Evolutionary conservation across 2,888 invertebrate species (phyloP).

Genomic region (Meteorus colon): DNA sequence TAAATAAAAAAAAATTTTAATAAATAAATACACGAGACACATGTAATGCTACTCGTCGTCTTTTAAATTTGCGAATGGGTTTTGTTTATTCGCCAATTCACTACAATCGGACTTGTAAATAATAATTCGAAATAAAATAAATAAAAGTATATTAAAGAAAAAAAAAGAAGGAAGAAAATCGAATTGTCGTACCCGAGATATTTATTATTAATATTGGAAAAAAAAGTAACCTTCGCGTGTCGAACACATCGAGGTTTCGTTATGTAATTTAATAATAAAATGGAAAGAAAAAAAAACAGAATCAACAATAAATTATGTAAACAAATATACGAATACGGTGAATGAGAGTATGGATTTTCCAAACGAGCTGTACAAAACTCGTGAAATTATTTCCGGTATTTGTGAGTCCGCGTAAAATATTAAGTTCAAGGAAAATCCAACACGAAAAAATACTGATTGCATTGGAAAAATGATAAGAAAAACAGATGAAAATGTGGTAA

Average conservation of each 20-base stretch:
- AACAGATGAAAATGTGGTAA: constrained; percentile 46
- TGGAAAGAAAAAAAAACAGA: not conserved
- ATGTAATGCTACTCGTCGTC: not conserved
- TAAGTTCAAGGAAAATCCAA: constrained; percentile 35
- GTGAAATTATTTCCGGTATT: constrained; percentile 49
- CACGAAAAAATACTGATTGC: constrained; percentile 52
- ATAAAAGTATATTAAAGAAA: not conserved
- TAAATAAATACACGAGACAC: not conserved
- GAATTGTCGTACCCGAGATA: constrained; percentile 43
- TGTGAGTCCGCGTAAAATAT: constrained; percentile 41
- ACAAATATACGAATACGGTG: constrained; percentile 32
- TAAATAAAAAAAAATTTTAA: constrained; percentile 21
- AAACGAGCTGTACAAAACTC: constrained; percentile 49
- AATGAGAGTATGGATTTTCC: constrained; percentile 48
- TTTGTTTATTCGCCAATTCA: constrained; percentile 13
- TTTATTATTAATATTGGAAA: constrained; percentile 1
- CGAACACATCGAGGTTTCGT: constrained; percentile 28
- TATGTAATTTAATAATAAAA: constrained; percentile 25
- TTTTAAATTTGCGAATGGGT: not conserved
- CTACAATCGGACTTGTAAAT: constrained; percentile 26
- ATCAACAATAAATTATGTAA: constrained; percentile 9
- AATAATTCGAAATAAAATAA: constrained; percentile 11
- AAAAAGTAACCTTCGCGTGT: constrained; percentile 15
- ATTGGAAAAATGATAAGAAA: constrained; percentile 46
- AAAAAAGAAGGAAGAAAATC: constrained; percentile 10